Evolutionary conservation across 1,140 invertebrate genomes (phyloP), one percentile per base, ranked within the genome.

Genomic region (Drosophila hydei): DNA sequence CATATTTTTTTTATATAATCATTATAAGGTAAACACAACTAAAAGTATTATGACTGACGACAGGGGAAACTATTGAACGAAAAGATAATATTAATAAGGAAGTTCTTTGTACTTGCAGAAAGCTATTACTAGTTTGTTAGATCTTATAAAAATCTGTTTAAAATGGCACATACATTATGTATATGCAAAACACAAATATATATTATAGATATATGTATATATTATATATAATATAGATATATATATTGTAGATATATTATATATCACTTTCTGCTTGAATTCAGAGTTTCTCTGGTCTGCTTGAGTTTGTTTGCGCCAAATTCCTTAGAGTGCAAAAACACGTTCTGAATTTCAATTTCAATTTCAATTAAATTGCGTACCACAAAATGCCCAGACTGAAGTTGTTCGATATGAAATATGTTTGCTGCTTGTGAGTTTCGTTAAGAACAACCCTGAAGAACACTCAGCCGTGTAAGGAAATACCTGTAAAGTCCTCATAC

Each of bases 401-500:
- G 25, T 51, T 3, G 25, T 11, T 11, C 30, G 30, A 8, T 33
- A 3, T 43, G 5, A 14, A 55, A 42, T 7, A 16, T 25, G 14
- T 11, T 27, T 43, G 14, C 23, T 27, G 3, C 5, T n/a, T 21
- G 7, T 38, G 11, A n/a, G 38, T 52, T 52, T 52, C 25, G 16
- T n/a, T 56, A 33, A 9, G 30, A n/a, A 21, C 16, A 38, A 11
- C 30, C 16, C 16, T 12, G 4, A 21, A 21, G 21, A n/a, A n/a
- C n/a, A n/a, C n/a, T n/a, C n/a, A n/a, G n/a, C 47, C 47, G 25
- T 16, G 48, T 19, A 64, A 36, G 23, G 30, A 70, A 33, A 70
- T 87, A 87, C 81, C 81, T 87, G 81, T 87, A 21, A 75, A 87
- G 67, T 88, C 81, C 77, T 87, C 83, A 61, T 87, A 87, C 67